Evolutionary conservation across 30 jellyfish, hydroid and myxozoan genomes (phyloP).

Genomic region (Aurelia aurita): DNA sequence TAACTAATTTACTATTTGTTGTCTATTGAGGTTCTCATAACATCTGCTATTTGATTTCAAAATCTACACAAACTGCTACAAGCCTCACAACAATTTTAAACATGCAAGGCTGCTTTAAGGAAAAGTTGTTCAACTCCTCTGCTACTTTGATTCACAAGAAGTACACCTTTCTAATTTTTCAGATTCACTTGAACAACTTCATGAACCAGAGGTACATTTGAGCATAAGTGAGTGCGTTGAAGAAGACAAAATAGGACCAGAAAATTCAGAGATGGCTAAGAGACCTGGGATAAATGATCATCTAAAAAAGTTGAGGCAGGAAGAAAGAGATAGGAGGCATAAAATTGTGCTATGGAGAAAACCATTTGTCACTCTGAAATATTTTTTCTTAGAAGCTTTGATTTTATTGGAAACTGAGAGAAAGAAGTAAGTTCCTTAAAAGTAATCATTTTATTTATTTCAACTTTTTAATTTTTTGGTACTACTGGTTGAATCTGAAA

Average conservation of each 20-base stretch:
- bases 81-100: too few species aligned
- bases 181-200: neutral
- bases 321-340: constrained; percentile 80
- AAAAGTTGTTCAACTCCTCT: too few species aligned
- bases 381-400: constrained; percentile 76
- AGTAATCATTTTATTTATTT: too few species aligned
- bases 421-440: constrained; percentile 66
- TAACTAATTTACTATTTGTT: too few species aligned
- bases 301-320: constrained; percentile 61
- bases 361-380: constrained; percentile 83
- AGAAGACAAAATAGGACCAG: neutral
- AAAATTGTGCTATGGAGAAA: constrained; percentile 90
- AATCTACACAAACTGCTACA: too few species aligned
- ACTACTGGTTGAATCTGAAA: too few species aligned
- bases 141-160: too few species aligned
- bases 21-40: too few species aligned
- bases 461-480: too few species aligned
- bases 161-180: neutral
- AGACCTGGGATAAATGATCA: constrained; percentile 61
- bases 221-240: neutral
- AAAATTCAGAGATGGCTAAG: constrained; percentile 48
- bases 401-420: constrained; percentile 72
- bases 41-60: too few species aligned
- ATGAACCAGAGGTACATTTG: neutral
- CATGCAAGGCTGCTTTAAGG: too few species aligned